A percentile compares a stretch with the other conserved stretches of the same genome.
These are phyloP conservation scores for Dasyprocta punctata DNA, from an alignment of 2,113 vertebrate species.

Conservation along the genomic window DNA sequence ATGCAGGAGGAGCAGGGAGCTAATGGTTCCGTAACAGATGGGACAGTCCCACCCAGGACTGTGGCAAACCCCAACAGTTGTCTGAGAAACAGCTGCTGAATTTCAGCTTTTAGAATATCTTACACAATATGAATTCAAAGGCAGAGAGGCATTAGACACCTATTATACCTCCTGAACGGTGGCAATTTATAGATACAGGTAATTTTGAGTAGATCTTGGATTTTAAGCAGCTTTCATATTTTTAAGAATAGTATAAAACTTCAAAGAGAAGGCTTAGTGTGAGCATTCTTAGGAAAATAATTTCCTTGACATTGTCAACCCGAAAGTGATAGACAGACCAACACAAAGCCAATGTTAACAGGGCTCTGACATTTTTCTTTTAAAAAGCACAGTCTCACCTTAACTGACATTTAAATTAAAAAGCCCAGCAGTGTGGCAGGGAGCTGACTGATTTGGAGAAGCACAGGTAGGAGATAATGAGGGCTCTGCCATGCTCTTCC, in stretches of 20 bases:
- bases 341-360: slow-evolving; percentile 34
- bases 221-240: slow-evolving; percentile 25
- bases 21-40: not conserved
- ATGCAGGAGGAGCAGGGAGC: not conserved
- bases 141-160: slow-evolving; percentile 17
- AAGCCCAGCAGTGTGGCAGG: slow-evolving; percentile 42
- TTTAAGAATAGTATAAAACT: slow-evolving; percentile 50
- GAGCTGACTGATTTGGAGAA: slow-evolving; percentile 56
- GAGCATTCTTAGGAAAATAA: slow-evolving; percentile 36
- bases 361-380: slow-evolving; percentile 64
- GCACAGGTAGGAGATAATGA: slow-evolving; percentile 51
- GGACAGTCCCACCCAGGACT: not conserved
- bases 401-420: slow-evolving; percentile 70
- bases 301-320: slow-evolving; percentile 51
- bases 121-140: not conserved
- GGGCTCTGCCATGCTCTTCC: slow-evolving; percentile 24
- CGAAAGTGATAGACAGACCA: slow-evolving; percentile 40
- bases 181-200: slow-evolving; percentile 36
- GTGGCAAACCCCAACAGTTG: not conserved
- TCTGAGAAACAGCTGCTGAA: not conserved
- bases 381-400: slow-evolving; percentile 36
- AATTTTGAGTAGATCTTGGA: slow-evolving; percentile 30
- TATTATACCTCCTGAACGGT: not conserved
- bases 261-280: not conserved
- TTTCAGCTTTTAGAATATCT: slow-evolving; percentile 24